Evolutionary conservation across 2,888 invertebrate genomes (phyloP), one percentile per base, ranked within the genome.

Genomic region (Plagodis dolabraria): DNA sequence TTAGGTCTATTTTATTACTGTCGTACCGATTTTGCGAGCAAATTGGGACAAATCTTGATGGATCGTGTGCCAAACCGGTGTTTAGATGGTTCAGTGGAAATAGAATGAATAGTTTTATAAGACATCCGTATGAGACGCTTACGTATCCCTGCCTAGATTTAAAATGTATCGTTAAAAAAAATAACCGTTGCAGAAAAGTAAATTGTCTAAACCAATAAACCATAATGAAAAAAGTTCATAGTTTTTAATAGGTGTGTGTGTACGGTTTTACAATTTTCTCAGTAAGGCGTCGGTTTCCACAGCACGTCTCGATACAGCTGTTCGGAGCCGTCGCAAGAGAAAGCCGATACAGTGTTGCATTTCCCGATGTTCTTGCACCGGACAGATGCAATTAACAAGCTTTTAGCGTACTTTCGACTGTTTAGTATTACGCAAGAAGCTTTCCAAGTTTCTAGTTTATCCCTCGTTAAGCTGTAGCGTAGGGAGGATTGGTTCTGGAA

Each of bases 251-350:
- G 38, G 60, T 68, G 55, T 68, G 64, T 67, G 72, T 72, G 71
- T 73, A 76, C 77, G 79, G 80, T 86, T 86, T 85, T 78, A 87
- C 86, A 86, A 86, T 89, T 88, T 86, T 88, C 87, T 84, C 86
- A 76, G 65, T 72, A 71, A 43, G 57, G 60, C 63, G 52, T 60
- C 75, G 79, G 86, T 84, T 87, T 88, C 85, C 85, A 85, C 82
- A 77, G 78, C 78, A 79, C 80, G 74, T 69, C 74, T 69, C 79
- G 82, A 83, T 86, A 83, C 82, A 85, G 85, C 77, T 79, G 81
- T 76, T 75, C 22, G 67, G 67, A 75, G 56, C 54, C 49, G 77
- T 76, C 70, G 70, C 76, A 70, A 77, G 88, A 86, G 91, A 91
- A 90, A 91, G 90, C 86, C 76, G 85, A 82, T 82, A 79, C 80